Percentiles rank a stretch among this genome's conserved stretches.
These are phyloP conservation scores for Conopomorpha cramerella DNA, from an alignment of 1,140 invertebrate species.

Conservation along the genomic window DNA sequence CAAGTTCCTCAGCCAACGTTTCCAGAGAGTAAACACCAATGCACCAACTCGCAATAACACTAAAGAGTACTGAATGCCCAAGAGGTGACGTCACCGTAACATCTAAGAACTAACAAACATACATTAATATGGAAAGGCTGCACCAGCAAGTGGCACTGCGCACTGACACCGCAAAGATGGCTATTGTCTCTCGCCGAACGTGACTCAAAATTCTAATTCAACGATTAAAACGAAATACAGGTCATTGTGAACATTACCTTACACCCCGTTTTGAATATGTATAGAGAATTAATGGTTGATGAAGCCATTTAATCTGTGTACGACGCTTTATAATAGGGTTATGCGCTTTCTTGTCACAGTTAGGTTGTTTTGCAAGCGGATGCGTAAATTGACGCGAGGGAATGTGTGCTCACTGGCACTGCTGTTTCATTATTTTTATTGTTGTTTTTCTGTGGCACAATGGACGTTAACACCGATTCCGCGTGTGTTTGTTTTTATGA, in stretches of 20 bases:
- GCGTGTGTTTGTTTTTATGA: too few relatives aligned
- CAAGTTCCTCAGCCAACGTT: too few relatives aligned
- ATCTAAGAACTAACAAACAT: constrained; percentile 59
- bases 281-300: constrained; percentile 60
- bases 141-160: constrained; percentile 43
- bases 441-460: too few relatives aligned
- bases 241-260: constrained; percentile 55
- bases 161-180: constrained; percentile 51
- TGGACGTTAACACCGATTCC: too few relatives aligned
- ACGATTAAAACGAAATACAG: constrained; percentile 58
- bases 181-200: constrained; percentile 56
- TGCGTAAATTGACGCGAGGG: too few relatives aligned
- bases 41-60: too few relatives aligned
- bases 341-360: constrained; percentile 58
- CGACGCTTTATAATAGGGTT: constrained; percentile 57
- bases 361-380: too few relatives aligned
- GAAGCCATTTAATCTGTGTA: constrained; percentile 45
- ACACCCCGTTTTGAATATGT: constrained; percentile 57
- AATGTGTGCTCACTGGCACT: too few relatives aligned
- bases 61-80: constrained; percentile 32
- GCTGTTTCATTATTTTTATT: too few relatives aligned
- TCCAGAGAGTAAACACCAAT: constrained; percentile 16
- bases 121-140: constrained; percentile 56
- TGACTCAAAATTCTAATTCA: constrained; percentile 59
- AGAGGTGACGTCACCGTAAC: constrained; percentile 38